These are phyloP conservation scores for Villa cingulata DNA, from an alignment of 2,888 invertebrate genomes.

Conservation along the genomic window DNA sequence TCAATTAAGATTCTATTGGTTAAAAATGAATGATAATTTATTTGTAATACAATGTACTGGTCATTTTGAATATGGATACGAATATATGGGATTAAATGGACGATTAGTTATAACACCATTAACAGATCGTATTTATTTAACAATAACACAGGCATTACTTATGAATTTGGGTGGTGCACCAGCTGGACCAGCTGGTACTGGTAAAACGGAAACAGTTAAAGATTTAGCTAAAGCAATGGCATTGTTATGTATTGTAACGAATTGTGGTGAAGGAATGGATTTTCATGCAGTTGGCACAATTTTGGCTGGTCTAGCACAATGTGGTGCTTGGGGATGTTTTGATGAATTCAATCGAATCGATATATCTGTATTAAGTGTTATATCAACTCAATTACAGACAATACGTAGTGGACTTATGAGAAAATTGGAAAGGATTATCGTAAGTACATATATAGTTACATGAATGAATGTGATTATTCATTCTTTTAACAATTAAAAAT, in stretches of 20 bases:
- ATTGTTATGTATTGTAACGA: constrained; percentile 69
- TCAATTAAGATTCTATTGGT: constrained; percentile 85
- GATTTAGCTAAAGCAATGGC: constrained; percentile 85
- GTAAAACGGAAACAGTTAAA: constrained; percentile 82
- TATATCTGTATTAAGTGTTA: constrained; percentile 81
- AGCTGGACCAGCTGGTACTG: constrained; percentile 48
- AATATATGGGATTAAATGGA: constrained; percentile 89
- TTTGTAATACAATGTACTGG: constrained; percentile 73
- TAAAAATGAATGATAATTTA: constrained; percentile 63
- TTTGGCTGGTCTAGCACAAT: constrained; percentile 41
- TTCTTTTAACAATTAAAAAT: too few relatives aligned
- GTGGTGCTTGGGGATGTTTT: constrained; percentile 90
- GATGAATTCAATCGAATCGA: constrained; percentile 92
- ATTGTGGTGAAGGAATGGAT: constrained; percentile 92
- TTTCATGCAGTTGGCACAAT: constrained; percentile 68
- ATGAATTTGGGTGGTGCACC: constrained; percentile 89
- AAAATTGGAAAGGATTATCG: constrained; percentile 60
- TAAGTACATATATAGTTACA: too few relatives aligned
- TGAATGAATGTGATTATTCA: too few relatives aligned
- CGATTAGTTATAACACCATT: constrained; percentile 83
- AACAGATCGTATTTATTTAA: constrained; percentile 84
- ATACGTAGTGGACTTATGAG: constrained; percentile 71
- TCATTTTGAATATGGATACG: constrained; percentile 83
- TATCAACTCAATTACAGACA: constrained; percentile 82
- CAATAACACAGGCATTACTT: constrained; percentile 81